Percentiles rank a stretch among this genome's conserved stretches.
These are phyloP conservation scores for Nothoprocta perdicaria DNA, from an alignment of 2,113 vertebrate species.

Conservation along the genomic window DNA sequence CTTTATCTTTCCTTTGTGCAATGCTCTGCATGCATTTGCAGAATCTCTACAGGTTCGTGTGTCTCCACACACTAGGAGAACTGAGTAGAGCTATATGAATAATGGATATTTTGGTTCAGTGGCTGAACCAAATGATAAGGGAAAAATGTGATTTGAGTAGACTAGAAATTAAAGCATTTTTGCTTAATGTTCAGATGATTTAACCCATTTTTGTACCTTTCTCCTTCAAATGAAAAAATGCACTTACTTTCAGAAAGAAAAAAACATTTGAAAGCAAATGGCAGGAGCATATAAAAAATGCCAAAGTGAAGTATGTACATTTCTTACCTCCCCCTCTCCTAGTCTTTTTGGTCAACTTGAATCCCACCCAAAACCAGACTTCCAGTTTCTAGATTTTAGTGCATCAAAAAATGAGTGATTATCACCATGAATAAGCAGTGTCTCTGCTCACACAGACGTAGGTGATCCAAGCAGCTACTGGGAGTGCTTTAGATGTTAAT, in stretches of 20 bases:
- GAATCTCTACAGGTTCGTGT: constrained; percentile 25
- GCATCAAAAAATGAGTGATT: background rate
- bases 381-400: background rate
- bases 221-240: background rate
- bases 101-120: constrained; percentile 26
- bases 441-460: too few relatives aligned
- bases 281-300: background rate
- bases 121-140: background rate
- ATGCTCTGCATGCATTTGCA: constrained; percentile 10
- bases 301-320: background rate
- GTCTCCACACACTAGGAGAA: constrained; percentile 8
- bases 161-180: background rate
- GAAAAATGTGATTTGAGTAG: background rate
- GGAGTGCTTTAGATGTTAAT: background rate
- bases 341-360: background rate
- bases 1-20: constrained; percentile 1
- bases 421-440: background rate
- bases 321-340: background rate
- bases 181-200: background rate
- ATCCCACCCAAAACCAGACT: background rate
- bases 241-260: background rate
- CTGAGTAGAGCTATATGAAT: constrained; percentile 1
- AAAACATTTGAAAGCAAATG: background rate
- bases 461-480: background rate
- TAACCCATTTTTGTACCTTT: background rate